Evolutionary conservation across 1,140 invertebrate species (phyloP).

Genomic region (Oryzaephilus surinamensis): DNA sequence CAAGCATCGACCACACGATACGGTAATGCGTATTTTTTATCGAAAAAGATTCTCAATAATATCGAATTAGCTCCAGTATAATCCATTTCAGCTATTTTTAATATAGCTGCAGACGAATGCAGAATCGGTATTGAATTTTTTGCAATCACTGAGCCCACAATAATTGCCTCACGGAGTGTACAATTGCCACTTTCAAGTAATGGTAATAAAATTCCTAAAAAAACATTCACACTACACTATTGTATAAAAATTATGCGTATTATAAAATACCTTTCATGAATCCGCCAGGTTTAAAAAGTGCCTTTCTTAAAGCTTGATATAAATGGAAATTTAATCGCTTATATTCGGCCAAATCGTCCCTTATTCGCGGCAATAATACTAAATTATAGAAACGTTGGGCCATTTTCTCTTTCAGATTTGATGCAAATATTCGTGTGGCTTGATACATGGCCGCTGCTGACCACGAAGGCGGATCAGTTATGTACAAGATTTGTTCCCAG

Average conservation of each 20-base stretch:
- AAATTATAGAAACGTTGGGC: constrained; percentile 94
- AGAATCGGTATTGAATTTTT: constrained; percentile 90
- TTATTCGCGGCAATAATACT: constrained; percentile 80
- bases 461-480: constrained; percentile 75
- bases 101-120: constrained; percentile 90
- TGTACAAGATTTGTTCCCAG: constrained; percentile 92
- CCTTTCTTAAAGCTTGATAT: constrained; percentile 87
- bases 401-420: constrained; percentile 93
- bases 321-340: constrained; percentile 95
- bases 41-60: constrained; percentile 87
- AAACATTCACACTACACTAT: constrained; percentile 1
- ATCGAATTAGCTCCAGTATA: constrained; percentile 97
- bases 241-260: constrained; percentile 1
- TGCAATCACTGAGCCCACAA: constrained; percentile 83
- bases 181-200: constrained; percentile 68
- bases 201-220: constrained; percentile 25
- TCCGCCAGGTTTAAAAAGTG: constrained; percentile 93
- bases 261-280: constrained; percentile 99
- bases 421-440: constrained; percentile 90
- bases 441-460: constrained; percentile 94
- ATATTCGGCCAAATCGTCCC: constrained; percentile 92
- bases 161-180: constrained; percentile 89
- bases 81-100: constrained; percentile 96
- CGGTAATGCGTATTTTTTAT: constrained; percentile 97
- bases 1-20: constrained; percentile 91